Evolutionary conservation across 2,888 invertebrate species (phyloP), one percentile per base, ranked within the genome.

Genomic region (Rhimphoctona megacephalus): DNA sequence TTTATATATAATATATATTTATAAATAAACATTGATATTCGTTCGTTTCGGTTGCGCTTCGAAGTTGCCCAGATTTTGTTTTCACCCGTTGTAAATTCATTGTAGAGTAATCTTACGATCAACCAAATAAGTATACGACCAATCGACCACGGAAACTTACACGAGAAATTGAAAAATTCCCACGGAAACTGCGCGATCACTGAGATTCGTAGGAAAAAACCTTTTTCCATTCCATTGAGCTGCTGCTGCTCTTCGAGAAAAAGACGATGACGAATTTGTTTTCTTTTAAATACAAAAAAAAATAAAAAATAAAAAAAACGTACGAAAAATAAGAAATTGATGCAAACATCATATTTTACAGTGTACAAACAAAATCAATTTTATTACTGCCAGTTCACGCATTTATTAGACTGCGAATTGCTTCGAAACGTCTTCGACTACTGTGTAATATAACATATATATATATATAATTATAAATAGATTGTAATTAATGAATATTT

Each of bases 91-190:
- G 88, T 92, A 70, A 93, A 91, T 93, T 93, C 89, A 90, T 94
- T 94, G 86, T 94, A 94, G 93, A 93, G 90, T 93, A 92, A 92
- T 93, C 89, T 92, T 90, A 92, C 91, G 89, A 90, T 92, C 91
- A 92, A 93, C 91, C 91, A 91, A 92, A 92, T 92, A 92, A 91
- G 90, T 92, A 90, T 92, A 91, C 92, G 89, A 90, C 90, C 91
- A 90, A 91, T 91, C 86, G 92, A 91, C 85, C 91, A 92, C 88
- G 90, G 90, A 90, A 90, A 86, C 87, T 87, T 89, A 88, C 88
- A 85, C 91, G 88, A 88, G 88, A 90, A 90, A 89, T 90, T 90
- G 88, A 90, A 89, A 89, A 91, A 91, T 90, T 90, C 88, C 87
- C 89, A 88, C 87, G 89, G 90, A 86, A 90, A 73, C 52, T 67